Percentiles rank a stretch among this genome's conserved stretches.
phyloP scores from a whole-genome alignment of 2,888 invertebrate species.

The Cantharis rufa region DNA sequence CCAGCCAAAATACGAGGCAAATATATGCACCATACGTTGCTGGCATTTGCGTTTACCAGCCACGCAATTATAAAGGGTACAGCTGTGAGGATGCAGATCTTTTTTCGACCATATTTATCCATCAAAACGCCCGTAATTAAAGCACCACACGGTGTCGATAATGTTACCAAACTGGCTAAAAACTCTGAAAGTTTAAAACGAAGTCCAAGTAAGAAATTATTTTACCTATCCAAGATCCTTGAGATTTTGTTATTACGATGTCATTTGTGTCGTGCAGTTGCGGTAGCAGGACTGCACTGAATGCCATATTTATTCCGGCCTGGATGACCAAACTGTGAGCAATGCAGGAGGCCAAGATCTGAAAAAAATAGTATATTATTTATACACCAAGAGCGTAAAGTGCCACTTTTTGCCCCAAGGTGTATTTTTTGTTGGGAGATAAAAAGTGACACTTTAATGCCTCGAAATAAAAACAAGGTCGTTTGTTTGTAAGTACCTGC shows the following conservation, averaged over 20 bases:
- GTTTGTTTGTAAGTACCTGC: neutral
- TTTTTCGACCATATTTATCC: constrained; percentile 62
- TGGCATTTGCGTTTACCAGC: constrained; percentile 56
- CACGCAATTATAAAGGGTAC: constrained; percentile 59
- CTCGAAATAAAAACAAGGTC: too few species aligned
- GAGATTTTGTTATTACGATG: constrained; percentile 53
- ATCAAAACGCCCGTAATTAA: constrained; percentile 60
- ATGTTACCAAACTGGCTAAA: constrained; percentile 62
- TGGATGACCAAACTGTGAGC: constrained; percentile 60
- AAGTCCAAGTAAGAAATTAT: neutral
- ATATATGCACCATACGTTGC: constrained; percentile 56
- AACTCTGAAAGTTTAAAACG: constrained; percentile 32
- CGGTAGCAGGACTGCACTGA: constrained; percentile 61
- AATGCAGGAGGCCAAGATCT: constrained; percentile 57
- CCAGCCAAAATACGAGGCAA: constrained; percentile 60
- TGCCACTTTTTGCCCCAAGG: too few species aligned
- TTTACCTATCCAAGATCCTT: constrained; percentile 64
- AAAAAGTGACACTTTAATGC: too few species aligned
- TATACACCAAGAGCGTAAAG: too few species aligned
- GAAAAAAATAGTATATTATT: constrained; percentile 7
- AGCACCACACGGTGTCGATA: constrained; percentile 61
- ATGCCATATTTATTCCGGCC: constrained; percentile 63
- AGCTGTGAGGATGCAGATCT: constrained; percentile 54
- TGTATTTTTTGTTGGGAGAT: too few species aligned
- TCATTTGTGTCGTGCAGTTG: constrained; percentile 54